Evolutionary conservation across 2,797 vertebrate genomes (phyloP).

Genomic region (Rhinogobio ventralis): DNA sequence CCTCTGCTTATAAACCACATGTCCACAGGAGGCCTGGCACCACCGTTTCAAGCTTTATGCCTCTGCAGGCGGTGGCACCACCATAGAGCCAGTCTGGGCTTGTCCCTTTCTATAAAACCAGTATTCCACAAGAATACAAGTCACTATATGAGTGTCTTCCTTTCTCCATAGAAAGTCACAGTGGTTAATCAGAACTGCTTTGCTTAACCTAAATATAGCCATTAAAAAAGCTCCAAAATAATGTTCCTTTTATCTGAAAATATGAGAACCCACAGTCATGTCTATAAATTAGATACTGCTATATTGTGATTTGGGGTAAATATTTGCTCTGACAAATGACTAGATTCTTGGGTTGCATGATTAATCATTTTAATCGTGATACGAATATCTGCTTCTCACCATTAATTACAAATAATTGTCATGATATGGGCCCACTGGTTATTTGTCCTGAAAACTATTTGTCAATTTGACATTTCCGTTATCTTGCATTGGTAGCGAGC

Average conservation of each 20-base stretch:
- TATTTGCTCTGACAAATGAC: not conserved
- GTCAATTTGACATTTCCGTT: not conserved
- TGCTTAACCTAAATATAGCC: not conserved
- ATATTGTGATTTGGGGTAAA: not conserved
- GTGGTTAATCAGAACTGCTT: not conserved
- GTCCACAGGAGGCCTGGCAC: slow-evolving; percentile 30
- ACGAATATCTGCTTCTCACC: not conserved
- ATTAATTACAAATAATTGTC: not conserved
- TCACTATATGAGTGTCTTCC: not conserved
- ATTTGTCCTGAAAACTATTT: not conserved
- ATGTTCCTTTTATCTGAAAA: not conserved
- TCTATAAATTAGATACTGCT: not conserved
- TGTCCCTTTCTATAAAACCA: not conserved
- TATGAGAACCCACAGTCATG: not conserved
- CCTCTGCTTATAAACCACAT: slow-evolving; percentile 47
- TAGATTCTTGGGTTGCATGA: not conserved
- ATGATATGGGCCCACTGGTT: not conserved
- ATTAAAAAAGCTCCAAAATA: not conserved
- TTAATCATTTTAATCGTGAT: not conserved
- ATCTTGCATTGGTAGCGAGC: not conserved
- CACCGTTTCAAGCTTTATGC: not conserved
- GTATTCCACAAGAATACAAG: not conserved
- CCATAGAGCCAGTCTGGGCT: not conserved
- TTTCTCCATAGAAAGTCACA: not conserved
- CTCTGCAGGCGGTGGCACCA: not conserved